Conservation (phyloP, 2,113 vertebrate species). For the Hyperoodon ampullatus region DNA sequence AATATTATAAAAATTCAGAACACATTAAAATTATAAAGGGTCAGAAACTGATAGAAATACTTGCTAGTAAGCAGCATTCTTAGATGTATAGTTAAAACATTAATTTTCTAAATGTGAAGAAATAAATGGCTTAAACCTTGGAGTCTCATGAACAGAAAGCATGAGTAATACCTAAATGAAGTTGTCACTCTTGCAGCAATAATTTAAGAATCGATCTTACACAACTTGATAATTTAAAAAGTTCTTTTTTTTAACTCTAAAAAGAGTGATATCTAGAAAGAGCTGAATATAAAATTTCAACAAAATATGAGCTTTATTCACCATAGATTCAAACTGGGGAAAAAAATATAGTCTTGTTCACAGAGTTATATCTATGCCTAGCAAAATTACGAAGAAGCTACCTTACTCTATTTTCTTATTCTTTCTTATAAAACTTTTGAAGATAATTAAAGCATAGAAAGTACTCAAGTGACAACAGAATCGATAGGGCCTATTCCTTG, state of each 20-base stretch:
- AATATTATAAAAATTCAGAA: constrained; percentile 33
- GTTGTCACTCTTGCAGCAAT: not conserved
- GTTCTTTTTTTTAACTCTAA: not conserved
- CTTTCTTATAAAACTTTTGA: constrained; percentile 6
- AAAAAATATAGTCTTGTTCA: not conserved
- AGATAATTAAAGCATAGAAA: constrained; percentile 30
- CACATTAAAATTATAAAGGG: not conserved
- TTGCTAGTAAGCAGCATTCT: not conserved
- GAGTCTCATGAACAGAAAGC: constrained; percentile 15
- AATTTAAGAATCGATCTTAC: not conserved
- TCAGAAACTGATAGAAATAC: constrained; percentile 34
- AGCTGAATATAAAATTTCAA: not conserved
- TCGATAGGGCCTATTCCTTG: not conserved
- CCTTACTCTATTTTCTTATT: not conserved
- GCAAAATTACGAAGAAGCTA: not conserved
- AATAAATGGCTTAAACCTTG: not conserved
- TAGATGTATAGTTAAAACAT: not conserved
- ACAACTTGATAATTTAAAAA: constrained; percentile 14
- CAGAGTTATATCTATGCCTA: not conserved
- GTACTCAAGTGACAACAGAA: not conserved
- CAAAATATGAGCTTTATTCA: constrained; percentile 1
- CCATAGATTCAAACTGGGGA: not conserved
- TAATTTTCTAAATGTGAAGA: constrained; percentile 38
- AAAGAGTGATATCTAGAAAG: not conserved
- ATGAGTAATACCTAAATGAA: constrained; percentile 19